Conservation (phyloP, 2,113 vertebrate species). For the Falco punctatus region DNA sequence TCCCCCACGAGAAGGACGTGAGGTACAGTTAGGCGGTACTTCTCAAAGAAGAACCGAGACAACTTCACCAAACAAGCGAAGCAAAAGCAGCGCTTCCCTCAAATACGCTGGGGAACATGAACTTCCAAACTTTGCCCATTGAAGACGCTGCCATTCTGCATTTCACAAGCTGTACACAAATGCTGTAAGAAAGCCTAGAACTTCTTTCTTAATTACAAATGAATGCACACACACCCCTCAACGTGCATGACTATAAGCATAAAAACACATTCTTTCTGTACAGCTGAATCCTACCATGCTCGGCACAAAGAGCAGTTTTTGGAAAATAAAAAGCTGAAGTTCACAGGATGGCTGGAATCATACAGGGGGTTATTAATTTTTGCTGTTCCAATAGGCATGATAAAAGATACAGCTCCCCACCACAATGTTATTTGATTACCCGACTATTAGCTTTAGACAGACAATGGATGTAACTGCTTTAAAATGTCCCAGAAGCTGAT, state of each 20-base stretch:
- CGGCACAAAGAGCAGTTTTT: neutral
- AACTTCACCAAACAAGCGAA: neutral
- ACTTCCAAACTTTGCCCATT: neutral
- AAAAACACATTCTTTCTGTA: constrained; percentile 11
- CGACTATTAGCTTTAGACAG: constrained; percentile 63
- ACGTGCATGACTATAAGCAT: neutral
- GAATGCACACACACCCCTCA: neutral
- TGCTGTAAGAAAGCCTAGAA: neutral
- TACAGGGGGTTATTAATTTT: constrained; percentile 5
- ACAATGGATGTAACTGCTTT: constrained; percentile 70
- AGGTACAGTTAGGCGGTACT: neutral
- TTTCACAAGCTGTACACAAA: neutral
- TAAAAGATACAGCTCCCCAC: constrained; percentile 17
- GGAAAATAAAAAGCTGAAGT: constrained; percentile 4
- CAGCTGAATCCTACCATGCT: constrained; percentile 17
- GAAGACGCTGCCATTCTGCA: neutral
- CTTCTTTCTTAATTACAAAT: constrained; percentile 14
- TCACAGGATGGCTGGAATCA: neutral
- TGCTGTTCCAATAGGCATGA: neutral
- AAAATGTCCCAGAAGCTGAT: constrained; percentile 76
- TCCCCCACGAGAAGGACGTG: neutral
- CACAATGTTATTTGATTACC: constrained; percentile 62
- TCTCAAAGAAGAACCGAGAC: neutral
- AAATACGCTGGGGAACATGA: accelerated
- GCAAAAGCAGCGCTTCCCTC: neutral